Conservation (phyloP, 2,113 vertebrate species). For the Telmatochromis sp. region DNA sequence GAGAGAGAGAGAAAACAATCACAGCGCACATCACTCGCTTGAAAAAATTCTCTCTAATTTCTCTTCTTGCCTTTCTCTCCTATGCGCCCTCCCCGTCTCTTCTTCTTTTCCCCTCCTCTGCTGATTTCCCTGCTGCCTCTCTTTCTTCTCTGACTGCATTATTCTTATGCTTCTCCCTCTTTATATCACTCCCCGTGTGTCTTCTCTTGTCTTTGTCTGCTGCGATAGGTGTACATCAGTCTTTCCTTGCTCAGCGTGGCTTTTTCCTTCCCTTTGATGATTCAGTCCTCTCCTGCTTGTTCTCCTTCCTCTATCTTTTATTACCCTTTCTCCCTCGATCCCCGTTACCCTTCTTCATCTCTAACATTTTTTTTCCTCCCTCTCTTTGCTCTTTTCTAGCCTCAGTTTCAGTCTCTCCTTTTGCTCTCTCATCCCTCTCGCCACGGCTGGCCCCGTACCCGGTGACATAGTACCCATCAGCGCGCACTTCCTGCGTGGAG, state of each 20-base stretch:
- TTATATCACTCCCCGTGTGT: slow-evolving; percentile 44
- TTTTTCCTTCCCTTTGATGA: slow-evolving; percentile 40
- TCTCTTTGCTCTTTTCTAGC: neutral
- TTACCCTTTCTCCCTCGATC: neutral
- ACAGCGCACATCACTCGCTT: slow-evolving; percentile 83
- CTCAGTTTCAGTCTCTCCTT: neutral
- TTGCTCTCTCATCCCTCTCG: slow-evolving; percentile 21
- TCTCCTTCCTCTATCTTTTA: slow-evolving; percentile 1
- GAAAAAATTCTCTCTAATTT: slow-evolving; percentile 84
- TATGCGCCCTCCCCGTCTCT: slow-evolving; percentile 1
- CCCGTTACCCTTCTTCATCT: neutral
- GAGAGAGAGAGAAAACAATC: slow-evolving; percentile 75
- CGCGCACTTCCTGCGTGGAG: slow-evolving; percentile 49
- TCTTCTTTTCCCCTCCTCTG: slow-evolving; percentile 20
- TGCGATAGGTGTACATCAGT: slow-evolving; percentile 43
- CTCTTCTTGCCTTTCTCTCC: slow-evolving; percentile 78
- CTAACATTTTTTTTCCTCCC: neutral
- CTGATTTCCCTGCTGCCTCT: slow-evolving; percentile 62
- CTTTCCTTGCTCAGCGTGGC: slow-evolving; percentile 35
- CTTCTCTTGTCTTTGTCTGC: slow-evolving; percentile 56
- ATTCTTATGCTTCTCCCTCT: slow-evolving; percentile 40
- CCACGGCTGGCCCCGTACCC: slow-evolving; percentile 38
- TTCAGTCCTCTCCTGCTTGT: slow-evolving; percentile 6
- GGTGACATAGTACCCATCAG: slow-evolving; percentile 65
- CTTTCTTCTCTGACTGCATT: slow-evolving; percentile 48